Percentiles rank a stretch among this genome's conserved stretches.
These are phyloP conservation scores for Microchrysa polita DNA, from an alignment of 2,888 invertebrate species.

Conservation along the genomic window DNA sequence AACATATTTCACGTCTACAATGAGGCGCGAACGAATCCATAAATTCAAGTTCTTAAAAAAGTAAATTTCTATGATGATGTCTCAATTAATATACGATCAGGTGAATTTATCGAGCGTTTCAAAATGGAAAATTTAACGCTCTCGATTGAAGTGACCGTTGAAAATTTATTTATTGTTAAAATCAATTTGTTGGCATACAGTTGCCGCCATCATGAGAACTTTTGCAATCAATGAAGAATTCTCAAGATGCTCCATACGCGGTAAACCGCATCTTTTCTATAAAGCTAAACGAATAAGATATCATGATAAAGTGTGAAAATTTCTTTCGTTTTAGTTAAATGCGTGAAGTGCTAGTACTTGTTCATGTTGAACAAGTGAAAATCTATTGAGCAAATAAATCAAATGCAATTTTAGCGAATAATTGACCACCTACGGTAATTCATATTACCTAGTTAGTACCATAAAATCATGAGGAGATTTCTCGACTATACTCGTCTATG, in stretches of 20 bases:
- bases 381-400: slow-evolving; percentile 8
- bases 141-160: slow-evolving; percentile 20
- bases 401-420: slow-evolving; percentile 16
- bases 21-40: slow-evolving; percentile 15
- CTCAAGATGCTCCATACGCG: slow-evolving; percentile 21
- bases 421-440: neutral
- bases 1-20: neutral
- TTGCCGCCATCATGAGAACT: slow-evolving; percentile 37
- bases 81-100: slow-evolving; percentile 40
- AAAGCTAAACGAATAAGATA: neutral
- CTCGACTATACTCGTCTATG: too few species aligned
- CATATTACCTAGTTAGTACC: neutral
- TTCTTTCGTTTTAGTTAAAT: slow-evolving; percentile 37
- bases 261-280: neutral
- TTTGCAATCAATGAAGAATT: neutral
- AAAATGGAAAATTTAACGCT: slow-evolving; percentile 36
- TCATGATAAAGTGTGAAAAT: slow-evolving; percentile 31
- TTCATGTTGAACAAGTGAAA: neutral
- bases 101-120: slow-evolving; percentile 25
- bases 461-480: too few species aligned
- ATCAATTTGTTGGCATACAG: slow-evolving; percentile 41
- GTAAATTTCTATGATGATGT: slow-evolving; percentile 27
- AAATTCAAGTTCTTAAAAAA: neutral
- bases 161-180: slow-evolving; percentile 39
- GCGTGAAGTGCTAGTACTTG: slow-evolving; percentile 31